Base-by-base conservation (phyloP, 2,113 vertebrate genomes). In the Corapipo altera region DNA sequence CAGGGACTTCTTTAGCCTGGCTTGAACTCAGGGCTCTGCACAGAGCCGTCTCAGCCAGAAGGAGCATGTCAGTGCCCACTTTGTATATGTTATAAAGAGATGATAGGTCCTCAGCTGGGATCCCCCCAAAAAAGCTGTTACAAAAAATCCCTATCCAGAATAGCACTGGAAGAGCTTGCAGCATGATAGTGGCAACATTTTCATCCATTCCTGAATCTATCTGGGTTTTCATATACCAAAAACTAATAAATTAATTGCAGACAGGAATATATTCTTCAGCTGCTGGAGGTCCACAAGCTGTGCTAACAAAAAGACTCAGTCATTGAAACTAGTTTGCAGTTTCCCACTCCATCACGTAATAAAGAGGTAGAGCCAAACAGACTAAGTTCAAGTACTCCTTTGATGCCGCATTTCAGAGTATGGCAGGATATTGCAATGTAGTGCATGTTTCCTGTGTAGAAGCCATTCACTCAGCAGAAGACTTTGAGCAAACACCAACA, bases 371-470 rank as follows among this genome's bases (percentile, higher is more conserved):
- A 71, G 61, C 39, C 44, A 48, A 88, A 43, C 8, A 72, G 19
- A 43, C 37, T 32, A 41, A 72, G 58, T 33, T 41, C 26, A 70
- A 74, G 23, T 1, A 8, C 26, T 76, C 24, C 44, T 80, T 37
- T 69, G 48, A 43, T 33, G 33, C 33, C 54, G 19, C 13, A 5
- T 14, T 23, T 59, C 37, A 4, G 24, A 35, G 46, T 14, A 28
- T 3, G 2, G 54, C 55, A 57, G 32, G 12, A 52, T 26, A 3
- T 4, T 20, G 39, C 30, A 46, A 1, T 2, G 3, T 1, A 3
- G 3, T 7, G 1, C 5, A 2, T 8, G 16, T 55, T 77, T 41
- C 44, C 49, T 51, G 26, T 33, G 22, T 48, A 43, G 75, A 80
- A 72, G 26, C 65, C 59, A 21, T 22, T 55, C 44, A 27, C 23